Base-by-base conservation (phyloP, 2,797 vertebrate species). In the Dromococcyx pavoninus region DNA sequence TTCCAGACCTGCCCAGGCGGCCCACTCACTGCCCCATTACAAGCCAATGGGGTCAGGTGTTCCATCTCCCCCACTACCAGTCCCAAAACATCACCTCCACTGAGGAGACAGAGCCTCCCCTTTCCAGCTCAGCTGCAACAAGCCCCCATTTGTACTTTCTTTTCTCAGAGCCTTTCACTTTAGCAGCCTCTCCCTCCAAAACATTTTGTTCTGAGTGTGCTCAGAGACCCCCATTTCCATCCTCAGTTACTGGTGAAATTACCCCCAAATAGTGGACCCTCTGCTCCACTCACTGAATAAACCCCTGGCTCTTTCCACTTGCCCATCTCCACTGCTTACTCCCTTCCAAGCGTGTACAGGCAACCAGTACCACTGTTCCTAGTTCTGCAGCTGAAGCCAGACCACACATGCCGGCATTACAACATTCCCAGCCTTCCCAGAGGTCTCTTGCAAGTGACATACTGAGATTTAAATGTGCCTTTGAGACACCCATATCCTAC, bases 391-490 rank as follows among this genome's bases (percentile, higher is more conserved):
- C 43, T 48, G 39, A 37, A 70, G 28, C 25, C 2, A 0, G 25
- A 35, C 46, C 33, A 46, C 67, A 24, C 1, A 0, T 6, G 1
- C 32, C 0, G 1, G 18, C 46, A 28, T 1, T 3, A 32, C 19
- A 39, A 24, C 17, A 32, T n/a, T 2, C 30, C 33, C 35, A 13
- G 4, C 11, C 19, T 50, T 67, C 23, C 43, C 27, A 24, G 18
- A 35, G 28, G 3, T 18, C 13, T 64, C 69, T 57, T 10, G 35
- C 43, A 43, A 44, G 32, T 3, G 23, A 46, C 4, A 5, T 7
- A 5, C n/a, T 10, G 39, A 41, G 39, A 41, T 41, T 14, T 41
- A 41, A 41, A 41, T 14, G 41, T 41, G 39, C 39, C 39, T 41
- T 41, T 41, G 39, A 41, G 39, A 41, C 39, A 41, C 39, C 14